These are phyloP conservation scores for Acronicta aceris DNA, from an alignment of 2,888 invertebrate species.

Conservation along the genomic window DNA sequence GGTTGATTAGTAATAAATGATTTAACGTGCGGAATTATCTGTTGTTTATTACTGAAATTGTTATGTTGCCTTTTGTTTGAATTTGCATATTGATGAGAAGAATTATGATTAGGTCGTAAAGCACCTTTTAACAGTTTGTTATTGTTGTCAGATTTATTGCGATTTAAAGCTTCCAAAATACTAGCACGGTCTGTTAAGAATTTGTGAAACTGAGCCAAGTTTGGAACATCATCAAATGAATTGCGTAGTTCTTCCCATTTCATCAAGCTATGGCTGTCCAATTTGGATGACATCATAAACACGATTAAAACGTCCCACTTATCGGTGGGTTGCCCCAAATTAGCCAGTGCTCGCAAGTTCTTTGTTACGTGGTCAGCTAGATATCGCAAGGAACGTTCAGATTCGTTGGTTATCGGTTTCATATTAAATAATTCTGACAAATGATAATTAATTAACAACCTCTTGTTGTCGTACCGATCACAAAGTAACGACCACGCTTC, in stretches of 20 bases:
- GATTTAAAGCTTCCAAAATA: conserved; percentile 45
- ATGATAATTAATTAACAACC: conserved; percentile 9
- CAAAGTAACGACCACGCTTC: conserved; percentile 47
- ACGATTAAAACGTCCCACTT: conserved; percentile 46
- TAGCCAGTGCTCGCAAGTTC: conserved; percentile 49
- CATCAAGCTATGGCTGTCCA: conserved; percentile 39
- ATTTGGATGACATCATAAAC: conserved; percentile 40
- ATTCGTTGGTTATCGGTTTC: conserved; percentile 18
- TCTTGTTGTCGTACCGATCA: conserved; percentile 42
- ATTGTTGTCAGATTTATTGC: conserved; percentile 25
- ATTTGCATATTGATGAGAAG: neutral
- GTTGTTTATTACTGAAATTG: neutral
- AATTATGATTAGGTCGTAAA: neutral
- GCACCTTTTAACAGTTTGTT: neutral
- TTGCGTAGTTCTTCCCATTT: conserved; percentile 56
- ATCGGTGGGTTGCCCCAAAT: conserved; percentile 42
- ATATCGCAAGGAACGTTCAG: conserved; percentile 37
- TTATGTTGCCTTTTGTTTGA: neutral
- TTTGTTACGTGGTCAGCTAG: conserved; percentile 50
- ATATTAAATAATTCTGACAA: conserved; percentile 31
- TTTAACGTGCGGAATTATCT: neutral
- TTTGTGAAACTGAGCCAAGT: conserved; percentile 42
- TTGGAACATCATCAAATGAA: conserved; percentile 36
- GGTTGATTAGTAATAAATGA: no score
- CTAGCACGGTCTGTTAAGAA: conserved; percentile 51